Evolutionary conservation across 2,797 vertebrate genomes (phyloP).

Genomic region (Gymnothorax reevesii): DNA sequence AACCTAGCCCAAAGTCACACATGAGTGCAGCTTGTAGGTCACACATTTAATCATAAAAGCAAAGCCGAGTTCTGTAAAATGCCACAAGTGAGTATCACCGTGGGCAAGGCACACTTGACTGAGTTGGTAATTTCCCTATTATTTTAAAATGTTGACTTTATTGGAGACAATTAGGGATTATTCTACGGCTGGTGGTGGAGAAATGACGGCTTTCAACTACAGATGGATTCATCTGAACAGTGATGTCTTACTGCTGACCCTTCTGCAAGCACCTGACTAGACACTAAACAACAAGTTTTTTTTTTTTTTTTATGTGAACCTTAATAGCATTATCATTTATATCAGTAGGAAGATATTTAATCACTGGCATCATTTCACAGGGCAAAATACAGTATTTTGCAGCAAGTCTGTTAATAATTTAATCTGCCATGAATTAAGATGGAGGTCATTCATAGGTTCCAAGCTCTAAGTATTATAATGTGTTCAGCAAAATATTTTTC

Average conservation of each 20-base stretch:
- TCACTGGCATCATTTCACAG: background rate
- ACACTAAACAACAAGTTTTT: background rate
- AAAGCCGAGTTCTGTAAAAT: background rate
- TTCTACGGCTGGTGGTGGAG: background rate
- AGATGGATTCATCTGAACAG: background rate
- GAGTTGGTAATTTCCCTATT: conserved; percentile 3
- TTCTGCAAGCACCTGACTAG: background rate
- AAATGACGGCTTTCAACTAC: background rate
- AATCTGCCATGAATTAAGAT: background rate
- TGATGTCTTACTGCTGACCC: background rate
- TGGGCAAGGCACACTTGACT: background rate
- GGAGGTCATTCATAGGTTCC: background rate
- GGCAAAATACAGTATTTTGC: background rate
- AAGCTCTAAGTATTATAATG: background rate
- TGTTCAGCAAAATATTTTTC: background rate
- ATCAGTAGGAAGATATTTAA: background rate
- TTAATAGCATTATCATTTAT: background rate
- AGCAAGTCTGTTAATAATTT: background rate
- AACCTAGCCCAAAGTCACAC: conserved; percentile 13
- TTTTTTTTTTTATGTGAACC: background rate
- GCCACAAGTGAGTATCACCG: background rate
- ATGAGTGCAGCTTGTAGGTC: conserved; percentile 11
- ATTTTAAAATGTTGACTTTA: conserved; percentile 20
- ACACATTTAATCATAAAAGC: conserved; percentile 12
- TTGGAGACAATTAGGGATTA: background rate